These are phyloP conservation scores for Ctenoplectra terminalis DNA, from an alignment of 1,140 invertebrate species.

Conservation along the genomic window DNA sequence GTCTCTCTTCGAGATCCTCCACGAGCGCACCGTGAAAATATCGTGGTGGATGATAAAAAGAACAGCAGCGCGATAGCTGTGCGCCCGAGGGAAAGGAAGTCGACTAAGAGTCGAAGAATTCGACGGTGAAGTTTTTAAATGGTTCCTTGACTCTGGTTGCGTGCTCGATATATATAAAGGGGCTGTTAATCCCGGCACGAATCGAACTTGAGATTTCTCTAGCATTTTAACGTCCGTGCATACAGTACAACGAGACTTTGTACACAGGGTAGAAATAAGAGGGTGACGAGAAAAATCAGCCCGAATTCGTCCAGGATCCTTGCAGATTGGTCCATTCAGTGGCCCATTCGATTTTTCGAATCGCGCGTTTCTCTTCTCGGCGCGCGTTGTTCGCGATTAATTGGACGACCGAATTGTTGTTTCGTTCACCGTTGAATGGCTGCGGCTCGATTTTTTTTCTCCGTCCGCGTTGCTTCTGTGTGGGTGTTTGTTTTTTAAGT, in stretches of 20 bases:
- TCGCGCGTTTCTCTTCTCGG: constrained; percentile 53
- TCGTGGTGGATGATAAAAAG: constrained; percentile 38
- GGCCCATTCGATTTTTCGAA: constrained; percentile 67
- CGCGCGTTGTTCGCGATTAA: constrained; percentile 64
- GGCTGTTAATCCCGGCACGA: not conserved
- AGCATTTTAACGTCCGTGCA: too few relatives aligned
- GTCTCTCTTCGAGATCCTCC: constrained; percentile 2
- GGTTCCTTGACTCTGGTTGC: not conserved
- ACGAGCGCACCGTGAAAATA: constrained; percentile 16
- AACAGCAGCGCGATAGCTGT: not conserved
- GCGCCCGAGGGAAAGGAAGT: constrained; percentile 6
- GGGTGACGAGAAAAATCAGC: constrained; percentile 16
- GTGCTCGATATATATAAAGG: not conserved
- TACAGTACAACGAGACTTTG: not conserved
- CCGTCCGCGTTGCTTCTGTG: constrained; percentile 23
- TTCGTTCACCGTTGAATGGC: constrained; percentile 57
- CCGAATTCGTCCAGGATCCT: constrained; percentile 46
- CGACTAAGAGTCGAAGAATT: constrained; percentile 25
- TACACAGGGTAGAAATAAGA: not conserved
- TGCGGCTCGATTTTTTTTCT: constrained; percentile 48
- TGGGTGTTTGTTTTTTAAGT: constrained; percentile 58
- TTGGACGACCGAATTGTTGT: constrained; percentile 66
- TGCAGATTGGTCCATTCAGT: constrained; percentile 58
- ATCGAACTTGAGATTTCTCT: not conserved
- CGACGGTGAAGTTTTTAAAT: not conserved